Base-by-base conservation (phyloP, 2,888 invertebrate genomes). In the Bruchidius siliquastri region DNA sequence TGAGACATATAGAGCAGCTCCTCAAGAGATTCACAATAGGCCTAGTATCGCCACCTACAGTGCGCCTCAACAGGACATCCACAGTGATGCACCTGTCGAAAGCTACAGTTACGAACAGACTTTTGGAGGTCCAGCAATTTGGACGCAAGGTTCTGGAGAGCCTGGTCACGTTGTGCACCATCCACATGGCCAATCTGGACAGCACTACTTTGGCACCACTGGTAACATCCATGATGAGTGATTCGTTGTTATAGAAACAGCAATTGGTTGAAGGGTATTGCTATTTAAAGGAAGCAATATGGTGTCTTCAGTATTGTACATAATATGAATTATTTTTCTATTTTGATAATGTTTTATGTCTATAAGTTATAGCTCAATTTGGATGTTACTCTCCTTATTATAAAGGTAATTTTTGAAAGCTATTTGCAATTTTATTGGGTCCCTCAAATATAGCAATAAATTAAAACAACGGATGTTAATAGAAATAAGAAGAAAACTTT, bases 181-280 rank as follows among this genome's bases (percentile, higher is more conserved):
- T 71, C 76, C 76, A 10, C 73, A 79, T 26, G 75, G 73, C n/a
- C 72, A 72, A 22, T 72, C 73, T 18, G 75, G 72, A 8, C 71
- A 72, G 30, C 32, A 75, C 20, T 79, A 74, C 21, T 72, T 76
- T 72, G 78, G 78, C 0, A 70, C 26, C 20, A 78, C 78, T 20
- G 79, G 77, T 13, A 81, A 81, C 72, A 26, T 71, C 2, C 75
- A 80, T 13, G 81, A 49, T 49, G 6, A 49, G 1, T 49, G 49
- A 49, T 49, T 3, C 3, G 78, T 69, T 79, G 77, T 76, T 77
- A 80, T 20, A 76, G 70, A 30, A 79, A 80, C 67, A 76, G 72
- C n/a, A 18, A 21, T 26, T 30, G 4, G 30, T 30, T 3, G 3
- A 30, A 30, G 8, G 3, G 30, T 6, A 30, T 30, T 30, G 30